phyloP scores from a whole-genome alignment of 2,888 invertebrate genomes.

The Priocnemis perturbator region DNA sequence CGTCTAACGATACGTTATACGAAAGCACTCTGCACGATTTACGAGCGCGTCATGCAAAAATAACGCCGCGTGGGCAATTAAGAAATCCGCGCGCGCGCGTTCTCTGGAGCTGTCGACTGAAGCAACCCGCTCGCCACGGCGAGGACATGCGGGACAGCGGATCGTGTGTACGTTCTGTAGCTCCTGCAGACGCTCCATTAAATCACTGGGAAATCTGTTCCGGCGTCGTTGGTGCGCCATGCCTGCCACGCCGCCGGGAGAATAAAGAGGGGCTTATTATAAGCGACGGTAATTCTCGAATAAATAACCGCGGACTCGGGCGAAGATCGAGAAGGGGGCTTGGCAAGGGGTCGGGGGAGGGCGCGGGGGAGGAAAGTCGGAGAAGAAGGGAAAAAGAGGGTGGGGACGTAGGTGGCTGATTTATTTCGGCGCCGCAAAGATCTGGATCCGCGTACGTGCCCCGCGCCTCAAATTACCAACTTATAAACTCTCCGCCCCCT shows the following conservation, averaged over 20 bases:
- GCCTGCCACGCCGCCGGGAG: conserved; percentile 63
- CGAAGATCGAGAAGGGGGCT: conserved; percentile 59
- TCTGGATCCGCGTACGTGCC: conserved; percentile 74
- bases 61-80: too few relatives aligned
- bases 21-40: too few relatives aligned
- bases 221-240: conserved; percentile 59
- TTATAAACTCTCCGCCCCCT: conserved; percentile 70
- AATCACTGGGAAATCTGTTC: conserved; percentile 74
- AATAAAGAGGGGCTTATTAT: conserved; percentile 75
- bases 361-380: conserved; percentile 25
- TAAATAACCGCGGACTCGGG: conserved; percentile 71
- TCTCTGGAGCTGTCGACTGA: too few relatives aligned
- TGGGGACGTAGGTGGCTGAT: conserved; percentile 71
- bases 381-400: conserved; percentile 44
- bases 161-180: too few relatives aligned
- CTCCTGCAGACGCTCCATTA: conserved; percentile 67
- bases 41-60: too few relatives aligned
- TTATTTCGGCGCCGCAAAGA: conserved; percentile 74
- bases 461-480: conserved; percentile 74
- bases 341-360: conserved; percentile 25
- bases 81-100: too few relatives aligned
- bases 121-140: too few relatives aligned
- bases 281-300: conserved; percentile 75
- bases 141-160: too few relatives aligned
- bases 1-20: too few relatives aligned